Evolutionary conservation across 2,888 invertebrate genomes (phyloP).

Genomic region (Thereva unica): DNA sequence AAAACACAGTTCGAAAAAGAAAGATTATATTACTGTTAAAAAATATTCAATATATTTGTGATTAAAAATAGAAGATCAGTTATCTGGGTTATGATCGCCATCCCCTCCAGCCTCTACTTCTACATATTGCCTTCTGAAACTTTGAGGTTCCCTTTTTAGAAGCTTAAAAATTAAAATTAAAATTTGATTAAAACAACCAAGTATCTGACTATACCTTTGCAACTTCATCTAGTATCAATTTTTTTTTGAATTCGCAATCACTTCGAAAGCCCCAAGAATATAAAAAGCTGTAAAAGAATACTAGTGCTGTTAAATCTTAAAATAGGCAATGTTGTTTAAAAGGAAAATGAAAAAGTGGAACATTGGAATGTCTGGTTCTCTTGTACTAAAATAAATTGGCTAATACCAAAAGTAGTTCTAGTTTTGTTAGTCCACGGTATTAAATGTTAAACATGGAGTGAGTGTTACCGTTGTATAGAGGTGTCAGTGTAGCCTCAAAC

Average conservation of each 20-base stretch:
- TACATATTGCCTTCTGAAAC: constrained; percentile 45
- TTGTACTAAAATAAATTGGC: too few species aligned
- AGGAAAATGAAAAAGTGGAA: not conserved
- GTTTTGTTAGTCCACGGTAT: too few species aligned
- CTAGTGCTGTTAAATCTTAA: too few species aligned
- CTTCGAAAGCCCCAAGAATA: constrained; percentile 49
- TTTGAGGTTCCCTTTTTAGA: constrained; percentile 44
- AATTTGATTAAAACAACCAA: not conserved
- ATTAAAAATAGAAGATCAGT: not conserved
- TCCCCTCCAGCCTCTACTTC: constrained; percentile 8
- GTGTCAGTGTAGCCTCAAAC: too few species aligned
- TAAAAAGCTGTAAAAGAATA: constrained; percentile 42
- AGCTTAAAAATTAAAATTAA: constrained; percentile 42
- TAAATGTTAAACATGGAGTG: too few species aligned
- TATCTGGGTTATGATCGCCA: not conserved
- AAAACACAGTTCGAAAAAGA: too few species aligned
- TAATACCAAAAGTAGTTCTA: too few species aligned
- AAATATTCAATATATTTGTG: too few species aligned
- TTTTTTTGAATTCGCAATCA: constrained; percentile 46
- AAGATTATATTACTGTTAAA: too few species aligned
- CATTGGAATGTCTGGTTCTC: too few species aligned
- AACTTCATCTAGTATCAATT: constrained; percentile 44
- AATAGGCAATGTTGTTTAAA: not conserved
- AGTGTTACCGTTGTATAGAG: too few species aligned
- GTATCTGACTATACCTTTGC: constrained; percentile 43